Percentiles rank a stretch among this genome's conserved stretches.
Evolutionary conservation across 2,797 vertebrate genomes (phyloP).

Genomic region (Galago senegalensis): DNA sequence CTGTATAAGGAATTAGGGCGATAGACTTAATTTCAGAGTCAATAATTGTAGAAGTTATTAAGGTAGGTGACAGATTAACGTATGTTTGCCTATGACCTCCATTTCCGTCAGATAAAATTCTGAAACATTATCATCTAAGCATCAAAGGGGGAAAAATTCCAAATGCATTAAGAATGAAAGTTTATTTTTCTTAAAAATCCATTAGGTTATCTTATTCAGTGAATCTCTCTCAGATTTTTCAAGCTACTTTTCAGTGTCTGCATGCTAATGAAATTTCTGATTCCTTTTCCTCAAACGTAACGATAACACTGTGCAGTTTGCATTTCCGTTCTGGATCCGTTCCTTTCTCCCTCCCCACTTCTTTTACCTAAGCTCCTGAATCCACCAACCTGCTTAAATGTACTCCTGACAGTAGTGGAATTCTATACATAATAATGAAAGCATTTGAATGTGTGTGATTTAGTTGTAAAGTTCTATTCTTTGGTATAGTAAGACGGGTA

Average conservation of each 20-base stretch:
- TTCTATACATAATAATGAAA: neutral
- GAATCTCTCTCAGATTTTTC: conserved; percentile 41
- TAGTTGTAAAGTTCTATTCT: conserved; percentile 4
- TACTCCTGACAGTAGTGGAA: conserved; percentile 48
- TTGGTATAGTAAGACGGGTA: neutral
- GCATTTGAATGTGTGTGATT: conserved; percentile 15
- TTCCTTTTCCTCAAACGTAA: conserved; percentile 74
- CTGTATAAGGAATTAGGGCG: neutral
- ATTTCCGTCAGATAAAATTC: neutral
- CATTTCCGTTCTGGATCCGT: conserved; percentile 76
- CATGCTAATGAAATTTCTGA: conserved; percentile 65
- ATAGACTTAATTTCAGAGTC: neutral
- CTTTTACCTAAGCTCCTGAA: conserved; percentile 53
- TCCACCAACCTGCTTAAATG: conserved; percentile 85
- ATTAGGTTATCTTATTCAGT: neutral
- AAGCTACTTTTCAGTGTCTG: conserved; percentile 64
- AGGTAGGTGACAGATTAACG: neutral
- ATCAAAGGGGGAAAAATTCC: neutral
- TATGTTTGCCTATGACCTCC: neutral
- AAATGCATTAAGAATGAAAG: neutral
- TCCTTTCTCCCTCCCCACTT: neutral
- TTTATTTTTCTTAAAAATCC: conserved; percentile 27
- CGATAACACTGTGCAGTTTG: conserved; percentile 86
- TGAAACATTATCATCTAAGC: neutral
- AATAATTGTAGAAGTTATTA: neutral